These are phyloP conservation scores for Zele albiditarsus DNA, from an alignment of 2,888 invertebrate genomes.

Conservation along the genomic window DNA sequence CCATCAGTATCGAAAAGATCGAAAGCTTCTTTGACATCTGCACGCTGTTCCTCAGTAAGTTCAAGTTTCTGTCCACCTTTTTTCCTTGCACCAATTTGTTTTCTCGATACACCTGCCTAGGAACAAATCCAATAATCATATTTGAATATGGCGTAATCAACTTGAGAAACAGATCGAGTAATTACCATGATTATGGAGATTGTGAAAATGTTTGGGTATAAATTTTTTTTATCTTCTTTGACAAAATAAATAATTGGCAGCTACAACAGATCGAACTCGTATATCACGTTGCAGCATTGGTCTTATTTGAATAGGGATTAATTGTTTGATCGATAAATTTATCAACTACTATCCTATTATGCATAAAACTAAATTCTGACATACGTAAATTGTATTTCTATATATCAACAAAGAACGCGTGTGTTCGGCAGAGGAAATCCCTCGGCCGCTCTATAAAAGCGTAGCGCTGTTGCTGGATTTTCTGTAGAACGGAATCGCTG, in stretches of 20 bases:
- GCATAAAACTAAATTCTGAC: too few relatives aligned
- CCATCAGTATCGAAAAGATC: slow-evolving; percentile 94
- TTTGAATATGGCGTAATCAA: not conserved
- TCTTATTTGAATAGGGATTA: not conserved
- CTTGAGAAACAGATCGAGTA: not conserved
- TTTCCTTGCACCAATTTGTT: slow-evolving; percentile 75
- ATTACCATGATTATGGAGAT: not conserved
- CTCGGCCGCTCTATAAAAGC: too few relatives aligned
- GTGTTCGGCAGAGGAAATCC: too few relatives aligned
- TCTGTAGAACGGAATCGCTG: too few relatives aligned
- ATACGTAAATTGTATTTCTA: not conserved
- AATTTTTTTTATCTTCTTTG: not conserved
- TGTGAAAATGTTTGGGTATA: not conserved
- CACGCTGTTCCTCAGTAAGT: slow-evolving; percentile 90
- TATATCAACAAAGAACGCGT: too few relatives aligned
- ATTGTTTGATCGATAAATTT: slow-evolving; percentile 10
- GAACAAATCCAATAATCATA: not conserved
- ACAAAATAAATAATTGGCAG: not conserved
- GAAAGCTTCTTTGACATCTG: slow-evolving; percentile 96
- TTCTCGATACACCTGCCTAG: slow-evolving; percentile 60
- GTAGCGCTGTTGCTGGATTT: too few relatives aligned
- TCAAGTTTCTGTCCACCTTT: slow-evolving; percentile 86
- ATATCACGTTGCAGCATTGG: not conserved
- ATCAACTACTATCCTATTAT: not conserved
- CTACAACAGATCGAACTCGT: not conserved